Evolutionary conservation across 2,888 invertebrate genomes (phyloP), one percentile per base, ranked within the genome.

Genomic region (Drosophila infuscata): DNA sequence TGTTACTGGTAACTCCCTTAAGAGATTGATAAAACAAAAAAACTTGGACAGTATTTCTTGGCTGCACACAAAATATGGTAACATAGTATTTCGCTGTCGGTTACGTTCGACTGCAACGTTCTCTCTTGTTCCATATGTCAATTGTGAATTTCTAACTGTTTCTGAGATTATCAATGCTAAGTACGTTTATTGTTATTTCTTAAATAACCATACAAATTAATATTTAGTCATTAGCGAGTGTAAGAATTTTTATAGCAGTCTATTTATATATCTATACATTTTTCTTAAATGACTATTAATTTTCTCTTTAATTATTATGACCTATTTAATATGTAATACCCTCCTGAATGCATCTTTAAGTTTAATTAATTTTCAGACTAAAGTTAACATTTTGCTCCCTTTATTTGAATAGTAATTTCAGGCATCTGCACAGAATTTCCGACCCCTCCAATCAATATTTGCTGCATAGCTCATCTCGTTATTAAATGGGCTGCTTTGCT

Each of bases 401-500:
- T 25, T 4, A 8, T 46, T 46, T 46, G n/a, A 17, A 30, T 11
- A 38, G n/a, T 25, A n/a, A 38, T 30, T 20, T 38, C 12, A 8
- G 4, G 3, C 6, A 25, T 12, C 11, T 36, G 7, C 36, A 38
- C 2, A 5, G 29, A 29, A 29, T 15, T n/a, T n/a, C 17, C 52
- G 35, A 52, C 32, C 20, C 60, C 29, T 33, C 17, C 51, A 46
- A 60, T 64, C 49, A 56, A 46, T n/a, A 46, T 51, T 41, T 36
- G 35, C 30, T 57, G 63, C 46, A 59, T 29, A 59, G 46, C 65
- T 67, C 51, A 71, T 64, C 71, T 70, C 62, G 70, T 70, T 74
- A 65, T 79, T 74, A 70, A 70, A 70, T 74, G 74, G 74, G 65
- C 79, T 74, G 65, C 62, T 53, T 68, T 53, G 54, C 62, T 29